Percentiles rank a stretch among this genome's conserved stretches.
These are phyloP conservation scores for Stylophora pistillata DNA, from an alignment of 64 coral and sea anemone species.

Conservation along the genomic window DNA sequence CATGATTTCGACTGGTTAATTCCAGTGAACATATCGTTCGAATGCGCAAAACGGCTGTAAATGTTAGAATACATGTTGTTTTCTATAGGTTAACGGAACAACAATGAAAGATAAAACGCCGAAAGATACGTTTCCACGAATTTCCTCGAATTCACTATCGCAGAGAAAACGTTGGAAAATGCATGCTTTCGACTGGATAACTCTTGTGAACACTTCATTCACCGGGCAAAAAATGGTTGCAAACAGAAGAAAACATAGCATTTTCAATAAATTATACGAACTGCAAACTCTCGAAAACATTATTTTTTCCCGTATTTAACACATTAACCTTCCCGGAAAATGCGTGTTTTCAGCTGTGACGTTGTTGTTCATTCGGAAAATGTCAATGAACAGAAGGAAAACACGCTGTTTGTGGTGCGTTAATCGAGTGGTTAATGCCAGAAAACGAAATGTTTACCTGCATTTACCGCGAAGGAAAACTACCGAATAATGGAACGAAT, in stretches of 20 bases:
- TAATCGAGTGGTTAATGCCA: constrained; percentile 18
- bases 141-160: constrained; percentile 19
- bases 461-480: constrained; percentile 27
- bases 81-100: constrained; percentile 9
- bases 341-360: too few species aligned
- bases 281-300: background rate
- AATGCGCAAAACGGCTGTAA: constrained; percentile 21
- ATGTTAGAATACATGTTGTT: constrained; percentile 9
- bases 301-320: constrained; percentile 5
- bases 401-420: too few species aligned
- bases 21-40: too few species aligned
- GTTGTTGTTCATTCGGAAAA: too few species aligned
- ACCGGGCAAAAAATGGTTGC: constrained; percentile 8
- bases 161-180: constrained; percentile 27
- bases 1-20: constrained; percentile 23
- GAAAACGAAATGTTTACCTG: background rate
- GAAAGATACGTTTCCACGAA: constrained; percentile 4
- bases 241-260: constrained; percentile 4
- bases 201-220: constrained; percentile 20
- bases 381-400: too few species aligned
- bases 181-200: constrained; percentile 18
- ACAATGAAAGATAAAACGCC: constrained; percentile 21
- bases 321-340: background rate
- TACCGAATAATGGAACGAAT: constrained; percentile 29
- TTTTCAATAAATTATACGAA: background rate